Base-by-base conservation (phyloP, 2,797 vertebrate species). In the Acrossocheilus fasciatus region DNA sequence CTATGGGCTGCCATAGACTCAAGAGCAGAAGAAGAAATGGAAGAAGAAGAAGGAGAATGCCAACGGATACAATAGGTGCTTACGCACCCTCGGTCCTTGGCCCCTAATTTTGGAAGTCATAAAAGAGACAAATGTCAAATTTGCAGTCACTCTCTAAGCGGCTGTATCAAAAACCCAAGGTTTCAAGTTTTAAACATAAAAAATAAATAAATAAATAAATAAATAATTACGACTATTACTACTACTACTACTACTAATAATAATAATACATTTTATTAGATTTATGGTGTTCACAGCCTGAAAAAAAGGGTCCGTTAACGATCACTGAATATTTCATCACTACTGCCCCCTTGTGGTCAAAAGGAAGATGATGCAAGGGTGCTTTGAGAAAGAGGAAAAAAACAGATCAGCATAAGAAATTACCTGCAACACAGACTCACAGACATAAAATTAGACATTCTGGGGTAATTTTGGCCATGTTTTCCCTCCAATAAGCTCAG, bases 271-370 rank as follows among this genome's bases (percentile, higher is more conserved):
- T 3, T 0, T 75, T 11, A 34, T 36, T 20, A 20, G 17, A 76
- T 75, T 34, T 20, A 54, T 76, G 10, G 11, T 36, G 30, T 36
- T 36, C 23, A 6, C 36, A 59, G 12, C 26, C 12, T 39, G 23
- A 78, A 12, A 41, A 8, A 57, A 78, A 59, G 1, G 26, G 26
- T 17, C 5, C 18, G 75, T 52, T 54, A 30, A 20, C 36, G 11
- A n/a, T 36, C 52, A 47, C 1, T 20, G 10, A 68, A 4, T 4
- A 77, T 34, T 64, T 26, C 2, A n/a, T 52, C 8, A 52, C 36
- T 52, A 50, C 64, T 83, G 68, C 41, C 85, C 75, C 69, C 87
- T 87, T 73, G 90, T 89, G 88, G 87, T 20, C 23, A 2, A 78
- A 86, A 81, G 4, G 12, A 68, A n/a, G 15, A 84, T 41, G 23